phyloP scores from a whole-genome alignment of 2,113 vertebrate species.

The Oxyruncus cristatus region DNA sequence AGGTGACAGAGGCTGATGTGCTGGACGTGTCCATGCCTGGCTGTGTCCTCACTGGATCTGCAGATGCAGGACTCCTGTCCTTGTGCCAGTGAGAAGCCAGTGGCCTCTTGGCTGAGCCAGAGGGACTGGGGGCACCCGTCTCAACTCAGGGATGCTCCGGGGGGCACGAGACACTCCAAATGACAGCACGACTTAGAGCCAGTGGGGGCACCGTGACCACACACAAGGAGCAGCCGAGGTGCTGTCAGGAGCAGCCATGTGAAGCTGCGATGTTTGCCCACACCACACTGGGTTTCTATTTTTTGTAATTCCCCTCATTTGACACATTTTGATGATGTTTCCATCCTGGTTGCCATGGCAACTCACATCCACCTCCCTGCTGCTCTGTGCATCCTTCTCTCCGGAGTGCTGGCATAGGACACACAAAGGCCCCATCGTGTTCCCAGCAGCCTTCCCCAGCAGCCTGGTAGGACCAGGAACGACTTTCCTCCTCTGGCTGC shows the following conservation, averaged over 20 bases:
- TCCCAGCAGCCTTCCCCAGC: not conserved
- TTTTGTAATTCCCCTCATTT: not conserved
- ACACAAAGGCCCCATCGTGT: rapidly evolving
- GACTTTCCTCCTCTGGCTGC: not conserved
- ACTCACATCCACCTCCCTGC: not conserved
- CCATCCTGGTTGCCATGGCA: not conserved
- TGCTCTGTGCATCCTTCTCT: not conserved
- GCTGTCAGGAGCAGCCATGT: not conserved
- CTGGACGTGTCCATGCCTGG: rapidly evolving
- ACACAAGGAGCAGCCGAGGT: rapidly evolving
- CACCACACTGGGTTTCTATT: not conserved
- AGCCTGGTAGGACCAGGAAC: not conserved
- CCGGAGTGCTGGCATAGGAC: not conserved
- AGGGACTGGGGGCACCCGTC: rapidly evolving
- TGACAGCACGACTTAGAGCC: rapidly evolving
- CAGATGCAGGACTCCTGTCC: rapidly evolving
- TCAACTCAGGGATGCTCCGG: rapidly evolving
- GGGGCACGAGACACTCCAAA: rapidly evolving
- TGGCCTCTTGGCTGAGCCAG: rapidly evolving
- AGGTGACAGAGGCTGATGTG: not conserved
- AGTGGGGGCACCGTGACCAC: rapidly evolving
- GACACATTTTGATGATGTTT: slow-evolving; percentile 1
- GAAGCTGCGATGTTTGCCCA: not conserved
- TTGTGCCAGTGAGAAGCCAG: rapidly evolving
- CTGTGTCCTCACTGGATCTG: not conserved